These are phyloP conservation scores for Lordiphosa collinella DNA, from an alignment of 1,140 invertebrate genomes.

Conservation along the genomic window DNA sequence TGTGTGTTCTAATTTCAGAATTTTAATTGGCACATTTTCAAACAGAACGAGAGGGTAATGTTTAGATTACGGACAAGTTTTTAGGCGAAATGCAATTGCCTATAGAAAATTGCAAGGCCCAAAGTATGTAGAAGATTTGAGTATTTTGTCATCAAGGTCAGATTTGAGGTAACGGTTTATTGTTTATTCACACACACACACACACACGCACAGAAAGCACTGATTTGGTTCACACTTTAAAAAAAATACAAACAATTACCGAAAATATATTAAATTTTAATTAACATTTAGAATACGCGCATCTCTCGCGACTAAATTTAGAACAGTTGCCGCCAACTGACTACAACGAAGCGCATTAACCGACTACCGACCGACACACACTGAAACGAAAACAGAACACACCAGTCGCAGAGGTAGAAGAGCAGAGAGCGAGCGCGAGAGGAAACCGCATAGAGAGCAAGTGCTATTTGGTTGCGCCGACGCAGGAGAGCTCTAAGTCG, in stretches of 20 bases:
- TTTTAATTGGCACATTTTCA: slow-evolving; percentile 61
- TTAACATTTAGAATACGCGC: slow-evolving; percentile 21
- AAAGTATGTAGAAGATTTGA: background rate
- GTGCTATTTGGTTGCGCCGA: slow-evolving; percentile 29
- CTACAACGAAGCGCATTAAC: slow-evolving; percentile 29
- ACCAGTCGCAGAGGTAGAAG: background rate
- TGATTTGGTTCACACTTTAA: slow-evolving; percentile 21
- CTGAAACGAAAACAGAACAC: slow-evolving; percentile 32
- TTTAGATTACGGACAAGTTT: slow-evolving; percentile 15
- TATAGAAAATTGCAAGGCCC: slow-evolving; percentile 1
- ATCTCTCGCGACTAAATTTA: slow-evolving; percentile 60
- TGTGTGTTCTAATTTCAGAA: slow-evolving; percentile 63
- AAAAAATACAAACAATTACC: slow-evolving; percentile 39
- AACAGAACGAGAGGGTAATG: slow-evolving; percentile 19
- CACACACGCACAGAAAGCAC: slow-evolving; percentile 11
- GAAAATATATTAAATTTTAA: slow-evolving; percentile 50
- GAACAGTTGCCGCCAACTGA: slow-evolving; percentile 30
- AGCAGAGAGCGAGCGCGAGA: slow-evolving; percentile 7
- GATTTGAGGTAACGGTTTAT: too few relatives aligned
- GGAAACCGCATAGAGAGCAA: slow-evolving; percentile 23
- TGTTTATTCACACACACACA: slow-evolving; percentile 27
- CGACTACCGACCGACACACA: slow-evolving; percentile 56
- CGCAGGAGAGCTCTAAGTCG: slow-evolving; percentile 26
- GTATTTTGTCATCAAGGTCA: slow-evolving; percentile 27
- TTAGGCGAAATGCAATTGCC: slow-evolving; percentile 2